phyloP scores from a whole-genome alignment of 2,888 invertebrate genomes.

The Ophioninae sp. region DNA sequence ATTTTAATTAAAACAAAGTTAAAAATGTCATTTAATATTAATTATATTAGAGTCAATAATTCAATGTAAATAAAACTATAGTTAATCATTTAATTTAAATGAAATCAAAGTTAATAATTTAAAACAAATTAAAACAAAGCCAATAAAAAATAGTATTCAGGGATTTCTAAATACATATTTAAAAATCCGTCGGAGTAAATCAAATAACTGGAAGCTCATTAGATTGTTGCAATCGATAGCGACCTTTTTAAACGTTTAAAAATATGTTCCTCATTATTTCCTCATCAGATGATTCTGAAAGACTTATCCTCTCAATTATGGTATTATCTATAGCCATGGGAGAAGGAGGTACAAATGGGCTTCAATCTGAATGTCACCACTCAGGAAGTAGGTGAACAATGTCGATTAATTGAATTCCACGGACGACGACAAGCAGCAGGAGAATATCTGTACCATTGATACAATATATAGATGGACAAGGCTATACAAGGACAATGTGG shows the following conservation, averaged over 20 bases:
- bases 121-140: no score
- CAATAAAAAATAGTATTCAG: no score
- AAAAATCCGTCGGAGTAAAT: no score
- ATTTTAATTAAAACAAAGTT: no score
- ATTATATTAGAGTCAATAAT: no score
- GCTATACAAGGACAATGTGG: slow-evolving; percentile 38
- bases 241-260: background rate
- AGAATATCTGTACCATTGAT: slow-evolving; percentile 33
- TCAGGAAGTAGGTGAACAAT: slow-evolving; percentile 39
- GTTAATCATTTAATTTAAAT: no score
- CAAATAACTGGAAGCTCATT: no score
- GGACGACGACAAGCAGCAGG: slow-evolving; percentile 37
- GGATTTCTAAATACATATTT: no score
- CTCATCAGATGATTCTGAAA: slow-evolving; percentile 1
- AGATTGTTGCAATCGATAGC: background rate
- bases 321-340: background rate
- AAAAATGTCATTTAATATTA: no score
- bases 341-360: background rate
- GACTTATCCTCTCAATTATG: slow-evolving; percentile 2
- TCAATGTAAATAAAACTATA: no score
- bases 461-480: slow-evolving; percentile 17
- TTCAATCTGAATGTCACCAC: slow-evolving; percentile 21
- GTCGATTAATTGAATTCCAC: slow-evolving; percentile 63
- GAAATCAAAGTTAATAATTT: no score
- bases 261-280: background rate